phyloP scores from a whole-genome alignment of 2,888 invertebrate species.

The Melanotus villosus region DNA sequence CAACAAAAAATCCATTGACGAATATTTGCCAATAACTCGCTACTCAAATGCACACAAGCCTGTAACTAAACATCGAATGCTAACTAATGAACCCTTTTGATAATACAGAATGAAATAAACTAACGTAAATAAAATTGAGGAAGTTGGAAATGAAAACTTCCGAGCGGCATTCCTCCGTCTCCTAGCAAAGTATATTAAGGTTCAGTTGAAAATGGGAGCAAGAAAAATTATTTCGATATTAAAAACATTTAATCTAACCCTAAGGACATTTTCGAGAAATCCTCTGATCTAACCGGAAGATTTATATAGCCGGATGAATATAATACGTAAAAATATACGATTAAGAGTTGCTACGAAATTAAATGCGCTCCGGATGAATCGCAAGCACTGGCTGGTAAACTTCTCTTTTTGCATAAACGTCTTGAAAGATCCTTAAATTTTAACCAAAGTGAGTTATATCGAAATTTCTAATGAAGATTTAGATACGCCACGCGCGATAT shows the following conservation, averaged over 20 bases:
- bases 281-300: slow-evolving; percentile 13
- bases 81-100: slow-evolving; percentile 28
- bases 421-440: background rate
- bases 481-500: too few relatives aligned
- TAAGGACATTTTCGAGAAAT: slow-evolving; percentile 23
- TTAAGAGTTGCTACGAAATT: slow-evolving; percentile 5
- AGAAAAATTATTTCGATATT: slow-evolving; percentile 38
- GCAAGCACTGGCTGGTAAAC: background rate
- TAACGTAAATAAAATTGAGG: slow-evolving; percentile 26
- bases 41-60: background rate
- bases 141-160: slow-evolving; percentile 27
- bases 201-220: background rate
- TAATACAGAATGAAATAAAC: slow-evolving; percentile 26
- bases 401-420: too few relatives aligned
- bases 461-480: background rate
- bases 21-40: background rate
- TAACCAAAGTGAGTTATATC: background rate
- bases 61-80: background rate
- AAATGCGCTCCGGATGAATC: slow-evolving; percentile 9
- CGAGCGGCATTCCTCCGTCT: background rate
- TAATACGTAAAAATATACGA: slow-evolving; percentile 17
- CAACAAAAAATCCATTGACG: background rate
- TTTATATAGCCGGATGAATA: slow-evolving; percentile 16
- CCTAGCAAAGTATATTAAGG: slow-evolving; percentile 16
- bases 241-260: slow-evolving; percentile 37